Base-by-base conservation (phyloP, 2,888 invertebrate genomes). In the Helicoverpa assulta region DNA sequence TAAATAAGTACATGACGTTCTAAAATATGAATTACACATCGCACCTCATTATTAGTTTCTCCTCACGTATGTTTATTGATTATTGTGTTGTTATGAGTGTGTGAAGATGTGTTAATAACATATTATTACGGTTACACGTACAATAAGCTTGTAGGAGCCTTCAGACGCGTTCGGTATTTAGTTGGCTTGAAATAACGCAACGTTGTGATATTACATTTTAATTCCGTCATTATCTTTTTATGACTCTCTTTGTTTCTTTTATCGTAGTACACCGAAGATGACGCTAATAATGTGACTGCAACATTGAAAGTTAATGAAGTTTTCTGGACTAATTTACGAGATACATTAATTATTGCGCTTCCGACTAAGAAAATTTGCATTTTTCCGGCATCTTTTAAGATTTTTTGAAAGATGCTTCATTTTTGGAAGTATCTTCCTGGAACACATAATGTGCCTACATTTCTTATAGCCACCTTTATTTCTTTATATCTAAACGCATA, bases 111-210 rank as follows among this genome's bases (percentile, higher is more conserved):
- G 81, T 80, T 86, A 86, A 89, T 89, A 84, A 87, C 77, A 87
- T 85, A 76, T 82, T 74, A 88, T 85, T 85, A 87, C 71, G 61
- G 33, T 63, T 70, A 62, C 51, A 60, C 33, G 51, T 47, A 69
- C 62, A 78, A 75, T 78, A 70, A 72, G 37, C 74, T 72, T 78
- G 78, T 72, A 67, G 16, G 29, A 52, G 56, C 72, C n/a, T n/a
- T 16, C 7, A 73, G 65, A 71, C 73, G 78, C 76, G 78, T 78
- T 67, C 84, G 80, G 85, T 87, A 87, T 89, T 89, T 85, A 82
- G 84, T 86, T 76, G 88, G 87, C 87, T 87, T 89, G 88, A 90
- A 90, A 88, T 86, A 73, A 85, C 82, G 78, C 82, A 87, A 89
- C 84, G 71, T 86, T 78, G 75, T 87, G 85, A 87, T 88, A 91